Conservation (phyloP, 2,888 invertebrate species). For the Punctoribates punctum region DNA sequence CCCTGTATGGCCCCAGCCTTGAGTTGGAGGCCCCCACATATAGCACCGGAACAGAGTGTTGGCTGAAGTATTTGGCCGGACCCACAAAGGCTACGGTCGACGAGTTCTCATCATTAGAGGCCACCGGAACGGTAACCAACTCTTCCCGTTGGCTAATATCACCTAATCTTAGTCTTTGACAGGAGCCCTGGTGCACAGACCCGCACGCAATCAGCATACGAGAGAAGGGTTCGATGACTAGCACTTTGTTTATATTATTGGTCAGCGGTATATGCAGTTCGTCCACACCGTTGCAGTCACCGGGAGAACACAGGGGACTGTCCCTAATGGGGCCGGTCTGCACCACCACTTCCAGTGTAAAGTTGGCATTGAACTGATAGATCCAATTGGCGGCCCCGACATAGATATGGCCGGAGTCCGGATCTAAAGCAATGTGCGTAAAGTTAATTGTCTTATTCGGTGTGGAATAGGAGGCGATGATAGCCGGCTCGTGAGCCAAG, state of each 20-base stretch:
- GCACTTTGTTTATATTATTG: constrained; percentile 66
- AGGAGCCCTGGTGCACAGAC: constrained; percentile 82
- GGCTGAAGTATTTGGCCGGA: constrained; percentile 65
- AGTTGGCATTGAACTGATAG: constrained; percentile 73
- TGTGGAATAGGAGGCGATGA: constrained; percentile 44
- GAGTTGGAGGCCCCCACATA: constrained; percentile 93
- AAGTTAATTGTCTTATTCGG: constrained; percentile 50
- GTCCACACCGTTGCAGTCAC: constrained; percentile 44
- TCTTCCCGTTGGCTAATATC: constrained; percentile 72
- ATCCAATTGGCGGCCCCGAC: constrained; percentile 82
- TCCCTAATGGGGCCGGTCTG: constrained; percentile 71
- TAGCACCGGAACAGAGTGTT: constrained; percentile 63
- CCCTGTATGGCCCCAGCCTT: constrained; percentile 85
- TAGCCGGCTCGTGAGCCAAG: not conserved
- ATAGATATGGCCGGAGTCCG: constrained; percentile 65
- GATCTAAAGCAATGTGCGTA: constrained; percentile 56
- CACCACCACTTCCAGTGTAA: constrained; percentile 70
- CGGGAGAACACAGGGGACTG: constrained; percentile 68
- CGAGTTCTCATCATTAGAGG: constrained; percentile 83
- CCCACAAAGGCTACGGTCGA: constrained; percentile 90
- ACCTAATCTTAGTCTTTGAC: constrained; percentile 74
- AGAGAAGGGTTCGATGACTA: constrained; percentile 76
- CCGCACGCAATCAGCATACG: constrained; percentile 80
- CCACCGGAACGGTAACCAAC: constrained; percentile 76
- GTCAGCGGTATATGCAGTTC: constrained; percentile 55